Evolutionary conservation across 92 coral and sea anemone species (phyloP).

Genomic region (Montipora capitata): DNA sequence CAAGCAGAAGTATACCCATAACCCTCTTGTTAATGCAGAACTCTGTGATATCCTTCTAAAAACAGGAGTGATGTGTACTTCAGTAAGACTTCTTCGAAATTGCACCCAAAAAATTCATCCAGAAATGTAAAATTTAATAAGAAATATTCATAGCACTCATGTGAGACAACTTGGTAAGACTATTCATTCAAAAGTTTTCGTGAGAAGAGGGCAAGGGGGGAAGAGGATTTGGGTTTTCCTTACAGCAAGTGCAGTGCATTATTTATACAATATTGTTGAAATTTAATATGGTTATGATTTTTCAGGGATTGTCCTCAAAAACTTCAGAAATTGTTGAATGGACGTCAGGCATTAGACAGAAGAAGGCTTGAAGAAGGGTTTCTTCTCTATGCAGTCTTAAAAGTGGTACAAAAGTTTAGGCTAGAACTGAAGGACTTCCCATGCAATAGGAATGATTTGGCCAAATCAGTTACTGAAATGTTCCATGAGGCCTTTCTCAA

Average conservation of each 20-base stretch:
- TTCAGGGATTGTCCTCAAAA: slow-evolving; percentile 47
- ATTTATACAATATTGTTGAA: not conserved
- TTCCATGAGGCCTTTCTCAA: slow-evolving; percentile 50
- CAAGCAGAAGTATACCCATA: not conserved
- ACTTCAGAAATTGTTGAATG: slow-evolving; percentile 33
- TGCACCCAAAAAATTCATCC: not conserved
- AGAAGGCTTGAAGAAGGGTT: slow-evolving; percentile 78
- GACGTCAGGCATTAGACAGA: slow-evolving; percentile 54
- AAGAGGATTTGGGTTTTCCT: not conserved
- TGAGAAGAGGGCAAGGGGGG: not conserved
- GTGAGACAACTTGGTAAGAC: not conserved
- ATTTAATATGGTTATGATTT: not conserved
- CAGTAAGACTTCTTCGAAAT: not conserved
- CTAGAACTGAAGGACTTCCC: slow-evolving; percentile 41
- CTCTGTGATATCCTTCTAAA: not conserved
- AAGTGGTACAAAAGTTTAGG: slow-evolving; percentile 34
- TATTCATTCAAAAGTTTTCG: not conserved
- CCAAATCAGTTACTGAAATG: slow-evolving; percentile 22
- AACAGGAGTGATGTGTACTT: not conserved
- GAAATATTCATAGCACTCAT: not conserved
- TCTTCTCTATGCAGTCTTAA: slow-evolving; percentile 47
- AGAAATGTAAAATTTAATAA: not conserved
- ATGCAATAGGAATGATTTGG: slow-evolving; percentile 56
- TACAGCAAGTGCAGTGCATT: too few relatives aligned
- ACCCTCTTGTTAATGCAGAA: not conserved